Evolutionary conservation across 2,888 invertebrate species (phyloP).

Genomic region (Scrobipalpa atriplicella): DNA sequence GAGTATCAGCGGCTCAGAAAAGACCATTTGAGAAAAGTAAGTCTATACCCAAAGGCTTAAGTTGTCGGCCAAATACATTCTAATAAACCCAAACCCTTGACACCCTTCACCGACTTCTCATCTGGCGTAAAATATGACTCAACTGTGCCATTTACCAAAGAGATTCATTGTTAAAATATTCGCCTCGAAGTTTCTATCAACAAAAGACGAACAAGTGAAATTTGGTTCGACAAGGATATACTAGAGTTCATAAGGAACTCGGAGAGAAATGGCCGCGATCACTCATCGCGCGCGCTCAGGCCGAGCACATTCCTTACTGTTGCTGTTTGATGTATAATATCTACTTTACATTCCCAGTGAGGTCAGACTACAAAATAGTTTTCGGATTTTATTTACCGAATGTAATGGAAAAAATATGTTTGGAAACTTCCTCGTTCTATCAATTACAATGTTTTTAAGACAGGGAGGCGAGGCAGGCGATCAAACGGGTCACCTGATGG

Average conservation of each 20-base stretch:
- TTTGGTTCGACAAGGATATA: conserved; percentile 72
- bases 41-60: too few species aligned
- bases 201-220: conserved; percentile 61
- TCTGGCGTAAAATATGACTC: background rate
- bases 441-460: too few species aligned
- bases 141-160: background rate
- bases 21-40: too few species aligned
- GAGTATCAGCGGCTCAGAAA: background rate
- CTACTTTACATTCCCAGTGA: conserved; percentile 62
- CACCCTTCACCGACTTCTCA: background rate
- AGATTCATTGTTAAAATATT: conserved; percentile 33
- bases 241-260: conserved; percentile 70
- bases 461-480: too few species aligned
- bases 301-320: conserved; percentile 59
- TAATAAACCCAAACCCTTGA: background rate
- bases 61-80: too few species aligned
- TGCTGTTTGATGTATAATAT: conserved; percentile 42
- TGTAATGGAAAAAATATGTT: conserved; percentile 57
- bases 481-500: too few species aligned
- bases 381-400: conserved; percentile 28
- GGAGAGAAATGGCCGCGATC: conserved; percentile 67
- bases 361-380: conserved; percentile 51
- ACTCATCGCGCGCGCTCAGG: conserved; percentile 60
- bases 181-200: conserved; percentile 49
- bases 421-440: too few species aligned